These are phyloP conservation scores for Pelagia noctiluca DNA, from an alignment of 30 jellyfish, hydroid and myxozoan genomes.

Conservation along the genomic window DNA sequence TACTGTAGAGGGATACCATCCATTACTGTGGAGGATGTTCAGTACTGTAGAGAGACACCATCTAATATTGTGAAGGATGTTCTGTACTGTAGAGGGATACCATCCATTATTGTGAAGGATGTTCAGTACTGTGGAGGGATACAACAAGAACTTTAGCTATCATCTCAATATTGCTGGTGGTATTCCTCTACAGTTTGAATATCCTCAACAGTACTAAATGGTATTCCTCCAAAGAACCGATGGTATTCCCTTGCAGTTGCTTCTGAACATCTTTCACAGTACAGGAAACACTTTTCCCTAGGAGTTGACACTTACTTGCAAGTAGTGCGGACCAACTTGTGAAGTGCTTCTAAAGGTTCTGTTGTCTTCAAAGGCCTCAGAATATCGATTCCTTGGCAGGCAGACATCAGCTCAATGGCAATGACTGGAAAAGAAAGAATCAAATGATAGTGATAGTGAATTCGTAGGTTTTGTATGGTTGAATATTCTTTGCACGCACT, in stretches of 20 bases:
- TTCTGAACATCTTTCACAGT: background rate
- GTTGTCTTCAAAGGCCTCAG: constrained; percentile 89
- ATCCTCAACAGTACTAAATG: background rate
- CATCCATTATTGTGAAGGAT: no score
- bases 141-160: background rate
- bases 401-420: constrained; percentile 94
- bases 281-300: background rate
- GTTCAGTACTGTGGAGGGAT: no score
- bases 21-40: no score
- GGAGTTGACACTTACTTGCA: constrained; percentile 68
- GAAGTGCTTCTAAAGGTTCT: constrained; percentile 92
- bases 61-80: no score
- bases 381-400: constrained; percentile 96
- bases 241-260: no score
- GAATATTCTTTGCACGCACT: no score
- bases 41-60: no score
- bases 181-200: background rate
- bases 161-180: background rate
- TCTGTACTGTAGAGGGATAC: no score
- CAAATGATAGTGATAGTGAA: background rate
- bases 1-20: no score
- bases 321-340: constrained; percentile 78
- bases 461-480: background rate
- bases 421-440: constrained; percentile 52
- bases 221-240: background rate